phyloP scores from a whole-genome alignment of 2,113 vertebrate genomes.

The Lophochroa leadbeateri region DNA sequence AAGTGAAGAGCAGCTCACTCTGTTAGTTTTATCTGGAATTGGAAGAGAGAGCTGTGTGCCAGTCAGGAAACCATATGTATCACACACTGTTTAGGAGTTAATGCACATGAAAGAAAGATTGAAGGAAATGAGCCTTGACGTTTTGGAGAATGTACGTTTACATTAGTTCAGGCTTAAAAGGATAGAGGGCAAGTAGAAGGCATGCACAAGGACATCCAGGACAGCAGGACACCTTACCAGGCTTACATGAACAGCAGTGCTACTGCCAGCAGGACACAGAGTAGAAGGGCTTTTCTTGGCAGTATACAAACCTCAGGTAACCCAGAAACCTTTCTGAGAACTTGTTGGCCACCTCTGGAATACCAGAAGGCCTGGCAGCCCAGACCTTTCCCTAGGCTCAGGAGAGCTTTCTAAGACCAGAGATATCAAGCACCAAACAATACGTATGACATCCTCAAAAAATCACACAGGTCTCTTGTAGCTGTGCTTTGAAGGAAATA shows the following conservation, averaged over 20 bases:
- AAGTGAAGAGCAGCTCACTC: background rate
- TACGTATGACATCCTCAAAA: background rate
- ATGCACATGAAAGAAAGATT: constrained; percentile 15
- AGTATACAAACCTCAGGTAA: background rate
- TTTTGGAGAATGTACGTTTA: background rate
- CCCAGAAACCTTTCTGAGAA: background rate
- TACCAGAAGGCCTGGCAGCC: background rate
- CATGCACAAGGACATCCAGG: background rate
- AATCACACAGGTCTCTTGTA: too few species aligned
- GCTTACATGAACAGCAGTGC: background rate
- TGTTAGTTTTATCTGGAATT: background rate
- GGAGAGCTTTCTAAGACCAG: background rate
- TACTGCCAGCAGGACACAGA: background rate
- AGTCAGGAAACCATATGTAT: accelerated
- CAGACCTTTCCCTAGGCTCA: background rate
- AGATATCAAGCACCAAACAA: background rate
- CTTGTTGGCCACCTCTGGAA: background rate
- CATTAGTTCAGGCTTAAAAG: background rate
- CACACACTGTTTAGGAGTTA: background rate
- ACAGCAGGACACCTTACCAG: background rate
- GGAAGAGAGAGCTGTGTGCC: background rate
- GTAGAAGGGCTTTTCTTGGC: background rate
- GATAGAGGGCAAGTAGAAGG: background rate
- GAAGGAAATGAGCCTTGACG: constrained; percentile 26
- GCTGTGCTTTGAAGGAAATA: background rate